Percentiles rank a stretch among this genome's conserved stretches.
These are phyloP conservation scores for Scomber japonicus DNA, from an alignment of 2,113 vertebrate genomes.

Conservation along the genomic window DNA sequence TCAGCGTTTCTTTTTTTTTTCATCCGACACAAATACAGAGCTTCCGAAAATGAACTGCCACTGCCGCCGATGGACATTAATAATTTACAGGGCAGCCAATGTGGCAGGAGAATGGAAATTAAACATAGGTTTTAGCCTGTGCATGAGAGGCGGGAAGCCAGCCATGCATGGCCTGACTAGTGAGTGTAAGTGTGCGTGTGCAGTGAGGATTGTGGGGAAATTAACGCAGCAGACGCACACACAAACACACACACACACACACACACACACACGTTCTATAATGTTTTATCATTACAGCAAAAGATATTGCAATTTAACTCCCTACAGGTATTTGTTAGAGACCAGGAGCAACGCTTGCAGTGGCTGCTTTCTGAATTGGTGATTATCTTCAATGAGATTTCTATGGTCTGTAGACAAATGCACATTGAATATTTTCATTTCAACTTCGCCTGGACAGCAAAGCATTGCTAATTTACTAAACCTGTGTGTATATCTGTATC, in stretches of 20 bases:
- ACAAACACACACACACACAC: neutral
- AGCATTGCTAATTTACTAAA: constrained; percentile 15
- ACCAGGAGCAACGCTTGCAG: constrained; percentile 2
- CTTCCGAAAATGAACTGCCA: constrained; percentile 60
- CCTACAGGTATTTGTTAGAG: constrained; percentile 31
- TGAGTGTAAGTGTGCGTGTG: constrained; percentile 17
- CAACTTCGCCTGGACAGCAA: constrained; percentile 28
- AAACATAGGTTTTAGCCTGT: constrained; percentile 74
- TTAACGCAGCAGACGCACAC: constrained; percentile 3
- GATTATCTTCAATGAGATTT: constrained; percentile 43
- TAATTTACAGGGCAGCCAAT: constrained; percentile 73
- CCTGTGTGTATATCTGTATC: neutral
- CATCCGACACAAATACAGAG: constrained; percentile 53
- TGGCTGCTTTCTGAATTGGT: constrained; percentile 36
- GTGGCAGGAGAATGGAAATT: constrained; percentile 77
- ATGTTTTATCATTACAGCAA: constrained; percentile 36
- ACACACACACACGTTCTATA: constrained; percentile 5
- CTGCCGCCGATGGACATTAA: constrained; percentile 66
- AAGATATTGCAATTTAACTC: constrained; percentile 54
- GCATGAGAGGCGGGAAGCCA: constrained; percentile 41
- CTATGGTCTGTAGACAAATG: constrained; percentile 24
- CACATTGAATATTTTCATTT: constrained; percentile 29
- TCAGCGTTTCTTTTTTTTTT: constrained; percentile 35
- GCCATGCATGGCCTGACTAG: constrained; percentile 41
- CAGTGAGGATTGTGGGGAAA: constrained; percentile 22